Evolutionary conservation across 2,888 invertebrate genomes (phyloP), one percentile per base, ranked within the genome.

Genomic region (Sarcophaga subvicina): DNA sequence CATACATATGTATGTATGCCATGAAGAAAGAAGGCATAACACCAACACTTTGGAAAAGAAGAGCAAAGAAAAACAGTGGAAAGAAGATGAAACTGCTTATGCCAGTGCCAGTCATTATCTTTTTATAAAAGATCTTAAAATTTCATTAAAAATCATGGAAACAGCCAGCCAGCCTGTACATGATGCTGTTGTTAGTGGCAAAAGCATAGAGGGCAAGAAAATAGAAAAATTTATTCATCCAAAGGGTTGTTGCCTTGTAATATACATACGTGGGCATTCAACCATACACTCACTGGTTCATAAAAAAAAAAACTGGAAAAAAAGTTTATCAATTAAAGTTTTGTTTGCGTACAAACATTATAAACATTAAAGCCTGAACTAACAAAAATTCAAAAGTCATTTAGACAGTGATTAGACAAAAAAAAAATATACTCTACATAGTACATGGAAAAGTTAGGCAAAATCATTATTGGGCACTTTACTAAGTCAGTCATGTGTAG

Each of bases 121-220:
- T 77, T 63, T 54, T 69, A 78, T 54, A 72, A 73, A 77, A 81
- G 72, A 85, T 85, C 81, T 85, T 77, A 81, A 81, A 37, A 77
- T 81, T 85, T 81, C 81, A 81, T 85, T 64, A 70, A 84, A 59
- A 71, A 76, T 84, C 80, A 80, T 84, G 69, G 75, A 84, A 80
- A 60, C 78, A 37, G 37, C 10, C 37, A 37, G 37, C 10, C 37
- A 37, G 37, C 37, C 37, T 37, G 37, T 37, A 37, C 37, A 37
- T 37, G 8, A 37, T 37, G 37, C 1, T 54, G 80, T 47, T 70
- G 47, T 59, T 75, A 70, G 66, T 76, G 54, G 4, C 49, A 45
- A 54, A 14, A 49, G 20, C 22, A 60, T 22, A n/a, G 59, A 37
- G 37, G 37, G 37, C 5, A 70, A 54, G 14, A 66, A 49, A 54